Conservation (phyloP, 2,797 vertebrate species). For the Acipenser transmontanus region DNA sequence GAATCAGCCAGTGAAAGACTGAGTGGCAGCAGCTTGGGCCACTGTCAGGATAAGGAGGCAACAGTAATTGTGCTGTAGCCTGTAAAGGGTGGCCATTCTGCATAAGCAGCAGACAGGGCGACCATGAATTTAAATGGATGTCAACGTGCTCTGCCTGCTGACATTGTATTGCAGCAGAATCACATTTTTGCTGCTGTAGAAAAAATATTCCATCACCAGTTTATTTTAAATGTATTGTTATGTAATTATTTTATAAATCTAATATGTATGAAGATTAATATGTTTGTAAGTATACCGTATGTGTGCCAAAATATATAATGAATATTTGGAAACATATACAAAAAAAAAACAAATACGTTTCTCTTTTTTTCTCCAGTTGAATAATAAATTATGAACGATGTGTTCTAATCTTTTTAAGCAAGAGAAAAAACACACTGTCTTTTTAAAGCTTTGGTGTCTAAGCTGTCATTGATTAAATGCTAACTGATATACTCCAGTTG, state of each 20-base stretch:
- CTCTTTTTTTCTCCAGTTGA: constrained; percentile 7
- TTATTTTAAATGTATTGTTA: too few species aligned
- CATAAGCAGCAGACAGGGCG: constrained; percentile 37
- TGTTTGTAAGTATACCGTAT: too few species aligned
- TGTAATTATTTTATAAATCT: too few species aligned
- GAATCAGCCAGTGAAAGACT: constrained; percentile 23
- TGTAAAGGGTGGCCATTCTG: constrained; percentile 35
- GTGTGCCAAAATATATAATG: too few species aligned
- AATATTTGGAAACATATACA: too few species aligned
- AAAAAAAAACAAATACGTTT: too few species aligned
- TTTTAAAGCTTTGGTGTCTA: constrained; percentile 67
- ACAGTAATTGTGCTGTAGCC: constrained; percentile 36
- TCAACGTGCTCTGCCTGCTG: constrained; percentile 53
- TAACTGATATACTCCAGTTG: constrained; percentile 76
- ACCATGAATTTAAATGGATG: constrained; percentile 50
- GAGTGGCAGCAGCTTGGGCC: constrained; percentile 38
- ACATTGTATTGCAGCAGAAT: constrained; percentile 46
- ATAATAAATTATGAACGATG: constrained; percentile 45
- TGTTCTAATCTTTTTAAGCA: constrained; percentile 62
- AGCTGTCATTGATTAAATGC: constrained; percentile 74
- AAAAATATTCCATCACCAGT: constrained; percentile 30
- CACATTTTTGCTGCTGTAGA: constrained; percentile 49
- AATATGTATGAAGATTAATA: too few species aligned
- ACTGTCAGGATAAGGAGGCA: constrained; percentile 30
- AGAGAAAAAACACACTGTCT: constrained; percentile 51